Evolutionary conservation across 2,113 vertebrate genomes (phyloP).

Genomic region (Mixornis gularis): DNA sequence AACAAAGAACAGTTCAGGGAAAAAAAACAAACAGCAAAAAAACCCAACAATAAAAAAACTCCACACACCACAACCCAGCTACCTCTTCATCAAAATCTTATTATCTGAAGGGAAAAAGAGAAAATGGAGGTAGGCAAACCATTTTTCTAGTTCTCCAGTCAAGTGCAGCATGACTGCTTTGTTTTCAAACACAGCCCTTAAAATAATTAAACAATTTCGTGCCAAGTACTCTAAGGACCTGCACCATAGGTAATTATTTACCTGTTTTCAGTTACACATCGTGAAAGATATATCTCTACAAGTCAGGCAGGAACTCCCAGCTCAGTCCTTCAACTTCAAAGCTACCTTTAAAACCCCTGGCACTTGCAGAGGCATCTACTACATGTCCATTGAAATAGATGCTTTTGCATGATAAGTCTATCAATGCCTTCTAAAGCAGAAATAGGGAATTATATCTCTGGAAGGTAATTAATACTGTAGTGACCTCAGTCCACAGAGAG

Average conservation of each 20-base stretch:
- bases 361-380: constrained; percentile 7
- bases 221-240: constrained; percentile 8
- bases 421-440: background rate
- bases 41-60: background rate
- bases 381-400: background rate
- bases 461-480: constrained; percentile 26
- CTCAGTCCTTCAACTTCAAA: constrained; percentile 43
- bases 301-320: constrained; percentile 31
- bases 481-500: background rate
- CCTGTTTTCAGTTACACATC: constrained; percentile 20
- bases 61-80: background rate
- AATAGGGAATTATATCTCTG: constrained; percentile 19
- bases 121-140: background rate
- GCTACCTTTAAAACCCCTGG: background rate
- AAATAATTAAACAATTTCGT: background rate
- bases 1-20: background rate
- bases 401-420: background rate
- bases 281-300: constrained; percentile 17
- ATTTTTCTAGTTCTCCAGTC: background rate
- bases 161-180: background rate
- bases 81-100: background rate
- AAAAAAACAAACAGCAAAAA: background rate
- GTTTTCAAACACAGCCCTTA: constrained; percentile 33
- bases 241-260: background rate
- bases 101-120: background rate